Conservation (phyloP, 2,113 vertebrate species). For the Corythornis madagascariensis region DNA sequence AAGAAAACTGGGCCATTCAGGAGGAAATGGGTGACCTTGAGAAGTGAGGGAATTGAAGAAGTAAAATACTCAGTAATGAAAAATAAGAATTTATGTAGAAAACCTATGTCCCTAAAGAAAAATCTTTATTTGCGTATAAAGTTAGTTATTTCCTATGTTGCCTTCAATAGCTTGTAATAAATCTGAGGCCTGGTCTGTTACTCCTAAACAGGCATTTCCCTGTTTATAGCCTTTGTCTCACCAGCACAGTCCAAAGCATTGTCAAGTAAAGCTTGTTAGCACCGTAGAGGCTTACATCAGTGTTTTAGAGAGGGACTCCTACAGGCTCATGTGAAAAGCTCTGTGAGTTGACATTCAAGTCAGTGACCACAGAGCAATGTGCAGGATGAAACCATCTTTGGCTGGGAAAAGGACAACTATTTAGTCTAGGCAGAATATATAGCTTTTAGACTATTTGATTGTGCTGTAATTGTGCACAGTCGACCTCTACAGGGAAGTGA, state of each 20-base stretch:
- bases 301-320: neutral
- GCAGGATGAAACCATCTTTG: neutral
- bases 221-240: neutral
- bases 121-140: neutral
- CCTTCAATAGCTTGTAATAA: neutral
- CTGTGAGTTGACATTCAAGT: neutral
- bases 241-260: neutral
- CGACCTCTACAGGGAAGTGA: neutral
- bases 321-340: neutral
- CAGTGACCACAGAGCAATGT: neutral
- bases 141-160: neutral
- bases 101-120: neutral
- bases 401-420: neutral
- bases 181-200: neutral
- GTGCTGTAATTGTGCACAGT: neutral
- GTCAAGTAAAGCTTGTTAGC: neutral
- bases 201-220: neutral
- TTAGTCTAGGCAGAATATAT: neutral
- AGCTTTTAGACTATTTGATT: neutral
- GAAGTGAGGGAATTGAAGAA: neutral
- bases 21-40: neutral
- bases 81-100: neutral
- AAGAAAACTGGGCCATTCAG: neutral
- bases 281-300: fast-evolving
- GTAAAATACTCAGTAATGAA: neutral